Evolutionary conservation across 1,140 invertebrate species (phyloP).

Genomic region (Cydia fagiglandana): DNA sequence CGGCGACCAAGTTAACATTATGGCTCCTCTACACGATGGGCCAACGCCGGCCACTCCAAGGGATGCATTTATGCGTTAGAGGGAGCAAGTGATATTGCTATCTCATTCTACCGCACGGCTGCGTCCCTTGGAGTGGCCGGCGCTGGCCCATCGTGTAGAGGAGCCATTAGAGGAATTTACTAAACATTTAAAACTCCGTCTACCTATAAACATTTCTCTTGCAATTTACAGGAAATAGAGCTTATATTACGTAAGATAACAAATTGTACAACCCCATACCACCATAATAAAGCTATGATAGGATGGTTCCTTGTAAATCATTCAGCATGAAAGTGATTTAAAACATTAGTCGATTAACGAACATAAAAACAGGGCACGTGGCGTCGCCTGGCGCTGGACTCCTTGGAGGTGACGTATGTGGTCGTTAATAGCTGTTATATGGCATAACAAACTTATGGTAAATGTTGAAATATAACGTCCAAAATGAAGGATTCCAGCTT

Average conservation of each 20-base stretch:
- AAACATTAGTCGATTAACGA: neutral
- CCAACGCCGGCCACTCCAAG: too few species aligned
- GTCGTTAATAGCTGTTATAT: neutral
- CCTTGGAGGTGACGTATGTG: neutral
- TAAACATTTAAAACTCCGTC: slow-evolving; percentile 8
- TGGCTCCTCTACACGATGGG: too few species aligned
- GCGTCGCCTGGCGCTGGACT: neutral
- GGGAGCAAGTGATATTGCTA: too few species aligned
- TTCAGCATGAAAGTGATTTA: neutral
- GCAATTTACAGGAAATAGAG: neutral
- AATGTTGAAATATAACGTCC: neutral
- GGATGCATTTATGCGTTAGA: too few species aligned
- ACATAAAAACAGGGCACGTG: neutral
- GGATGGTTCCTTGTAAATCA: neutral
- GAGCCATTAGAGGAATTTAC: too few species aligned
- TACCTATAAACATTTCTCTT: neutral
- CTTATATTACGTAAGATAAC: neutral
- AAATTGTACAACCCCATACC: neutral
- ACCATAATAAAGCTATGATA: slow-evolving; percentile 1
- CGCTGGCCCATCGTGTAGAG: too few species aligned
- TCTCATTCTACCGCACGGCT: too few species aligned
- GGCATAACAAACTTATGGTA: neutral
- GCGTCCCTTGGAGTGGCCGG: too few species aligned
- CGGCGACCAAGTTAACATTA: neutral
- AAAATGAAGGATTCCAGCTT: neutral